Percentiles rank a stretch among this genome's conserved stretches.
phyloP scores from a whole-genome alignment of 2,797 vertebrate species.

The Avahi laniger region DNA sequence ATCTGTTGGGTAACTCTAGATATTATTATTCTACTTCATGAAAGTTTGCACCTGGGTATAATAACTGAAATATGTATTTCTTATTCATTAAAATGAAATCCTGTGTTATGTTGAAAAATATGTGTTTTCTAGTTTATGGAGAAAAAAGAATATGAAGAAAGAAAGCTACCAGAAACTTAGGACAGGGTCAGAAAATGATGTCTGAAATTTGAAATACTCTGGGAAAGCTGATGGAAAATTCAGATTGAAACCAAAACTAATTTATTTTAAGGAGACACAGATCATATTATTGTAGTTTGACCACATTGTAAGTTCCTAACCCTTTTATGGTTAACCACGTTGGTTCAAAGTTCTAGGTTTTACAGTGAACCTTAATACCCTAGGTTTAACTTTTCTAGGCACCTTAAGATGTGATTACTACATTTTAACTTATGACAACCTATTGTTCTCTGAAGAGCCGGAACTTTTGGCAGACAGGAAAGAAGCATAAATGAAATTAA shows the following conservation, averaged over 20 bases:
- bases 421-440: neutral
- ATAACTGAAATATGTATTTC: conserved; percentile 47
- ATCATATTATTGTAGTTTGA: neutral
- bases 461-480: neutral
- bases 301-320: neutral
- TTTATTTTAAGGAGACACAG: conserved; percentile 47
- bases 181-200: conserved; percentile 45
- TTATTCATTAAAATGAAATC: conserved; percentile 58
- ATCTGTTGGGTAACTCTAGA: conserved; percentile 18
- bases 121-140: conserved; percentile 32
- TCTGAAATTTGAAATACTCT: conserved; percentile 48
- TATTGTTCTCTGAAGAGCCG: neutral
- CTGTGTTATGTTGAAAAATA: conserved; percentile 51
- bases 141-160: conserved; percentile 49
- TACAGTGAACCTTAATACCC: neutral
- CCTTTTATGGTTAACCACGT: neutral
- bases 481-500: neutral
- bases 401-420: neutral
- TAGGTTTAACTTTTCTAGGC: neutral
- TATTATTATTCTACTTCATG: conserved; percentile 53
- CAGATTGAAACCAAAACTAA: conserved; percentile 60
- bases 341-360: neutral
- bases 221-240: conserved; percentile 51
- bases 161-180: conserved; percentile 33
- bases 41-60: conserved; percentile 44